Evolutionary conservation across 2,113 vertebrate genomes (phyloP).

Genomic region (Lophius piscatorius): DNA sequence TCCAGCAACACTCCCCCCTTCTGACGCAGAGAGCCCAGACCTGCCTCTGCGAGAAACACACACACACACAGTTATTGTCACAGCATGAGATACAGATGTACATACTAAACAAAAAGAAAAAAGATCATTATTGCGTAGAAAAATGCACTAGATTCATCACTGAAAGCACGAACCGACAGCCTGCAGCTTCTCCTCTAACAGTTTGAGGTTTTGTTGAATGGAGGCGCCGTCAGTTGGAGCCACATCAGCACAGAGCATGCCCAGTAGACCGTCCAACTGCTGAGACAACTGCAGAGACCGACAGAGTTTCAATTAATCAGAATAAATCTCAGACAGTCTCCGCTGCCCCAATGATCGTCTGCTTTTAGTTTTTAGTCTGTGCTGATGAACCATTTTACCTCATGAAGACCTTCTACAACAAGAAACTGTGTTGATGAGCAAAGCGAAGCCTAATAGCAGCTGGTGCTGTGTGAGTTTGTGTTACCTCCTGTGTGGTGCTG

Average conservation of each 20-base stretch:
- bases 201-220: conserved; percentile 96
- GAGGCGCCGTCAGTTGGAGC: conserved; percentile 94
- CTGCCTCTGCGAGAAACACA: conserved; percentile 77
- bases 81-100: no score
- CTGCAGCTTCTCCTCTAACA: conserved; percentile 98
- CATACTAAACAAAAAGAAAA: no score
- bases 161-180: conserved; percentile 86
- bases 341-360: no score
- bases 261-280: conserved; percentile 94
- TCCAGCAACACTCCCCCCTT: conserved; percentile 93
- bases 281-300: conserved; percentile 87
- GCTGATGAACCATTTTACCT: no score
- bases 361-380: no score
- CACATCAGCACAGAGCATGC: conserved; percentile 98
- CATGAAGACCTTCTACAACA: no score
- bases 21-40: conserved; percentile 88
- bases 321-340: no score
- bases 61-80: no score
- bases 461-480: conserved; percentile 5
- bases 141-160: neutral
- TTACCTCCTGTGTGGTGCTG: conserved; percentile 93
- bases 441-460: no score
- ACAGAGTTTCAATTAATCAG: no score
- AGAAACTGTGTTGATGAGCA: no score
- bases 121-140: neutral